Percentiles rank a stretch among this genome's conserved stretches.
These are phyloP conservation scores for Electrona antarctica DNA, from an alignment of 2,113 vertebrate genomes.

Conservation along the genomic window DNA sequence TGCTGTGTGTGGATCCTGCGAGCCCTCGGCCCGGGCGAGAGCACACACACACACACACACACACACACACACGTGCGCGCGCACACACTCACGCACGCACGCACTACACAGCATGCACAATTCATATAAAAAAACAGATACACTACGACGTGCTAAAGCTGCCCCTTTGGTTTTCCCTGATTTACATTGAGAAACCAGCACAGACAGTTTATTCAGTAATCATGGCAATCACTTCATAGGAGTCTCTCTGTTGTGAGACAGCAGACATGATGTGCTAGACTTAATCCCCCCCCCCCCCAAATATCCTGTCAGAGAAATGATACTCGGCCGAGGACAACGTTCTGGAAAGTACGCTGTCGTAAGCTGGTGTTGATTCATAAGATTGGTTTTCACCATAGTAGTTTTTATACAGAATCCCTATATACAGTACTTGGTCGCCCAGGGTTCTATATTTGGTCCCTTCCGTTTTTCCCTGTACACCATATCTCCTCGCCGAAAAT, in stretches of 20 bases:
- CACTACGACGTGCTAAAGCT: too few species aligned
- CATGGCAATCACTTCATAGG: constrained; percentile 24
- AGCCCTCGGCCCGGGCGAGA: constrained; percentile 37
- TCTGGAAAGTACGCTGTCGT: constrained; percentile 17
- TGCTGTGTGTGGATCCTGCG: constrained; percentile 44
- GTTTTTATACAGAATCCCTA: background rate
- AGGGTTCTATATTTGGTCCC: too few species aligned
- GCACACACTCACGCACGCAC: background rate
- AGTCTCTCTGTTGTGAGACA: constrained; percentile 29
- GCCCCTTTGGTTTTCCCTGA: constrained; percentile 1
- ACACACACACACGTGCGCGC: background rate
- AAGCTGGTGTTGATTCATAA: constrained; percentile 37
- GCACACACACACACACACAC: constrained; percentile 5
- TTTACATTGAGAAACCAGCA: constrained; percentile 30
- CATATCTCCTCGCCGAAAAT: too few species aligned
- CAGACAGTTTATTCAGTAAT: background rate
- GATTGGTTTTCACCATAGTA: constrained; percentile 19
- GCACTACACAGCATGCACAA: too few species aligned
- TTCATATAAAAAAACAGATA: too few species aligned
- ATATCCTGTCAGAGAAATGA: constrained; percentile 31
- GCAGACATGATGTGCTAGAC: constrained; percentile 36
- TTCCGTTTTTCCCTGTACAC: too few species aligned
- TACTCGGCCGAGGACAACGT: constrained; percentile 13
- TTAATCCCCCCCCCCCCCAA: constrained; percentile 37
- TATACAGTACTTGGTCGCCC: too few species aligned